These are phyloP conservation scores for Drosophila asahinai DNA, from an alignment of 1,140 invertebrate species.

Conservation along the genomic window DNA sequence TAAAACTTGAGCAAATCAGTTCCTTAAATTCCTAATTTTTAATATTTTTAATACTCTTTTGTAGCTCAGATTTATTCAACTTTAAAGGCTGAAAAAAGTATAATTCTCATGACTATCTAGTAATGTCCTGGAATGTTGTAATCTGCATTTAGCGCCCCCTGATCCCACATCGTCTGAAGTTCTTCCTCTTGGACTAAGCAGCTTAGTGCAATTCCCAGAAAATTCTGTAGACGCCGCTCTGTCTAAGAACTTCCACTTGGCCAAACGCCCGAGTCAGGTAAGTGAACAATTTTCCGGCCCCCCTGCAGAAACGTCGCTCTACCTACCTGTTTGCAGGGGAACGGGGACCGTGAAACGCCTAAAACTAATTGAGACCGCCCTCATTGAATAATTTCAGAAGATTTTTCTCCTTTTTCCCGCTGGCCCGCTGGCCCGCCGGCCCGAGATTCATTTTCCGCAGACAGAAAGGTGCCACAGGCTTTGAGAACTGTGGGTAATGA, in stretches of 20 bases:
- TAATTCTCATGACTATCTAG: too few relatives aligned
- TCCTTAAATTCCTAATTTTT: too few relatives aligned
- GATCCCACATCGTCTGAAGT: slow-evolving; percentile 12
- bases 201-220: slow-evolving; percentile 72
- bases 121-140: slow-evolving; percentile 29
- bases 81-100: too few relatives aligned
- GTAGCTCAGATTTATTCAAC: too few relatives aligned
- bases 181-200: slow-evolving; percentile 20
- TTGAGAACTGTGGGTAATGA: slow-evolving; percentile 69
- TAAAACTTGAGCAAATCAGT: too few relatives aligned
- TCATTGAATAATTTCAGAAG: slow-evolving; percentile 79
- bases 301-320: slow-evolving; percentile 30
- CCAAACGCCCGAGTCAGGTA: slow-evolving; percentile 61
- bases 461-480: slow-evolving; percentile 64
- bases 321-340: slow-evolving; percentile 66
- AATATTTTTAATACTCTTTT: too few relatives aligned
- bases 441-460: slow-evolving; percentile 45
- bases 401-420: slow-evolving; percentile 54
- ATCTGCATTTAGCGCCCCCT: slow-evolving; percentile 39
- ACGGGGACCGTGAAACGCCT: slow-evolving; percentile 59
- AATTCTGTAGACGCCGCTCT: slow-evolving; percentile 50
- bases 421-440: background rate
- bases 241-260: slow-evolving; percentile 76
- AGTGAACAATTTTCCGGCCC: slow-evolving; percentile 31
- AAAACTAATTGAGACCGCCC: slow-evolving; percentile 84